These are phyloP conservation scores for Sinonovacula constricta DNA, from an alignment of 1,140 invertebrate species.

Conservation along the genomic window DNA sequence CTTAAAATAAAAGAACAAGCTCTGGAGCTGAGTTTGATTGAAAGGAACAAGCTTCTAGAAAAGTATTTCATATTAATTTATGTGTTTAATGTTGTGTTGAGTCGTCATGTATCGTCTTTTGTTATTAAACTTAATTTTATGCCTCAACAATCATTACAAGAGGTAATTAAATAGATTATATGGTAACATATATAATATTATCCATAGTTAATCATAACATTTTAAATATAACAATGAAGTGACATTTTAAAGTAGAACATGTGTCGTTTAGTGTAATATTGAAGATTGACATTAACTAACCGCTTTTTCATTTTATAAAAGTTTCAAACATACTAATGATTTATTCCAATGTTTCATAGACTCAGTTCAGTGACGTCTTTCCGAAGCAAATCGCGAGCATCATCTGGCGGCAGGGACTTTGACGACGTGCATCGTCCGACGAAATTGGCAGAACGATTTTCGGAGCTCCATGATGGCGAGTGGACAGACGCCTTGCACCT, in stretches of 20 bases:
- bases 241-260: background rate
- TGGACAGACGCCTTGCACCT: conserved; percentile 37
- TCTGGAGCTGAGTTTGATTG: conserved; percentile 35
- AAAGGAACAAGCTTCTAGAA: conserved; percentile 40
- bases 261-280: too few species aligned
- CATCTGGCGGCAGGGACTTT: background rate
- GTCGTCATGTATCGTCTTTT: background rate
- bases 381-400: background rate
- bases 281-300: too few species aligned
- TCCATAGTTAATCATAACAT: background rate
- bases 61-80: conserved; percentile 9
- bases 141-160: background rate
- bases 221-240: background rate
- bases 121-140: background rate
- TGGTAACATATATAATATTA: background rate
- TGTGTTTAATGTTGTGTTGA: background rate
- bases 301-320: background rate
- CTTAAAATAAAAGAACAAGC: conserved; percentile 42
- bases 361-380: conserved; percentile 20
- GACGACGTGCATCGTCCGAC: conserved; percentile 17
- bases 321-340: background rate
- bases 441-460: conserved; percentile 20
- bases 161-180: background rate
- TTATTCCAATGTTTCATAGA: background rate
- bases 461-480: conserved; percentile 21